phyloP scores from a whole-genome alignment of 1,140 invertebrate genomes.

The Rhopalosiphum maidis region DNA sequence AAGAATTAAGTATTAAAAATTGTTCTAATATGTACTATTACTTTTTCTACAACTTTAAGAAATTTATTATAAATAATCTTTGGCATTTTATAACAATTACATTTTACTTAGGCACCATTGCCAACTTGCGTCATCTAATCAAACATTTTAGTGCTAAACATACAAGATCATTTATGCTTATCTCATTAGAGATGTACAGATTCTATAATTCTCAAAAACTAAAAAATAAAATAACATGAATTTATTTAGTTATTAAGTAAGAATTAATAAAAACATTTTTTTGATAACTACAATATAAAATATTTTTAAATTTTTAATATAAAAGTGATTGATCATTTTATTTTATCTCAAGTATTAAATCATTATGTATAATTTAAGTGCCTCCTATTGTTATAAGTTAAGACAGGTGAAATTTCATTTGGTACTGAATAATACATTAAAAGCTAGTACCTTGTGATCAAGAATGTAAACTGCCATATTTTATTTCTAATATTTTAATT shows the following conservation, averaged over 20 bases:
- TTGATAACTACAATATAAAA: background rate
- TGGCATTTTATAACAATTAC: background rate
- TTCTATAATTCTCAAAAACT: background rate
- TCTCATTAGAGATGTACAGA: background rate
- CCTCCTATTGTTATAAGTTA: background rate
- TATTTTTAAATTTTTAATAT: background rate
- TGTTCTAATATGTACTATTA: background rate
- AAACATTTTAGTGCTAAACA: background rate
- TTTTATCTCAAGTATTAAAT: background rate
- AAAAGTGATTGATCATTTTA: background rate
- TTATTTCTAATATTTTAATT: constrained; percentile 26
- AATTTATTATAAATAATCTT: background rate
- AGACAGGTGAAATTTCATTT: background rate
- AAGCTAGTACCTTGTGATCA: constrained; percentile 51
- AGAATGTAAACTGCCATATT: background rate
- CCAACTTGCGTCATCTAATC: background rate
- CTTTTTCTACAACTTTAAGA: background rate
- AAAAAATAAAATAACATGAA: background rate
- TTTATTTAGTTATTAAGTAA: background rate
- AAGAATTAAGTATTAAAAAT: background rate
- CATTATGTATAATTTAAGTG: background rate
- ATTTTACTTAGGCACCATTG: background rate
- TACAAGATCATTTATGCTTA: background rate
- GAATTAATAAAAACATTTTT: background rate
- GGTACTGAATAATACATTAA: constrained; percentile 42